Evolutionary conservation across 2,113 vertebrate genomes (phyloP).

Genomic region (Lonchura striata): DNA sequence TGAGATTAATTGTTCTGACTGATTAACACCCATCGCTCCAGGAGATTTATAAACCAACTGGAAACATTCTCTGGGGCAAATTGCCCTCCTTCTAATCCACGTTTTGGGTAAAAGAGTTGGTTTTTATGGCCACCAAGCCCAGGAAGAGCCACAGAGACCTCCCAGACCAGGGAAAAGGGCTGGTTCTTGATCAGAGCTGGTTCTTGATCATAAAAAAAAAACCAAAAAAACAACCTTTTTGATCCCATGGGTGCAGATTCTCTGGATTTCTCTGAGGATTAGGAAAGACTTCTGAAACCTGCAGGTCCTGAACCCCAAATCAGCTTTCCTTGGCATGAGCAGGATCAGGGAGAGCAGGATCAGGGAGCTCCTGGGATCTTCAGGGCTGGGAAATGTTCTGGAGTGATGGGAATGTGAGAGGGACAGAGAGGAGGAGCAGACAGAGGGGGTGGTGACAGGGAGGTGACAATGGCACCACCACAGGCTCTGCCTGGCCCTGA

Average conservation of each 20-base stretch:
- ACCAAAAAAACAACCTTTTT: accelerated
- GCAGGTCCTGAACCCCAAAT: not conserved
- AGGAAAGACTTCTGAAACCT: not conserved
- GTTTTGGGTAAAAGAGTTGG: not conserved
- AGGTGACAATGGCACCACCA: not conserved
- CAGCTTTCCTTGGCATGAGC: not conserved
- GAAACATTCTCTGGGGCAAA: not conserved
- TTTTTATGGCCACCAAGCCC: not conserved
- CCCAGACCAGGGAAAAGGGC: too few species aligned
- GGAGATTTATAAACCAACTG: not conserved
- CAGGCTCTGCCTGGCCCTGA: not conserved
- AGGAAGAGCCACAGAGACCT: not conserved
- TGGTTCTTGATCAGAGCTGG: not conserved
- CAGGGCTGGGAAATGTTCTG: not conserved
- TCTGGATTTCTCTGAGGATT: not conserved
- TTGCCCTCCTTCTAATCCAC: not conserved
- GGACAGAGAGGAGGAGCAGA: not conserved
- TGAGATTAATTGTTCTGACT: not conserved
- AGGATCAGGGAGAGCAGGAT: not conserved
- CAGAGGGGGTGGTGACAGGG: not conserved
- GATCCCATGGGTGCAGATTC: not conserved
- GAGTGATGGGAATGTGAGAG: not conserved
- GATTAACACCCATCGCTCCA: accelerated
- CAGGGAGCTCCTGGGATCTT: not conserved
- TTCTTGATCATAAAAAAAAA: not conserved